Percentiles rank a stretch among this genome's conserved stretches.
These are phyloP conservation scores for Sthenelais limicola DNA, from an alignment of 2,888 invertebrate genomes.

Conservation along the genomic window DNA sequence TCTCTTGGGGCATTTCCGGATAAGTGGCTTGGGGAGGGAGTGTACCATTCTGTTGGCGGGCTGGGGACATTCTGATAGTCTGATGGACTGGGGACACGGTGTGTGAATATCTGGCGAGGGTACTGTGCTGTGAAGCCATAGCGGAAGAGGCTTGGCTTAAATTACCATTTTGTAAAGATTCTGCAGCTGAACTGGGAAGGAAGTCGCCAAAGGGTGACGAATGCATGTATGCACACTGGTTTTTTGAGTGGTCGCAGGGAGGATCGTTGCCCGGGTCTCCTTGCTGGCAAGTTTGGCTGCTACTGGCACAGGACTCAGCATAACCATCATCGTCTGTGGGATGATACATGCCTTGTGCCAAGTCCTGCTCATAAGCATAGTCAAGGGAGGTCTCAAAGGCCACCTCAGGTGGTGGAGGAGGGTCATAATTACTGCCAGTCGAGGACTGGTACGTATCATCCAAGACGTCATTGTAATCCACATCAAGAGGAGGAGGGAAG, in stretches of 20 bases:
- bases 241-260: slow-evolving; percentile 17
- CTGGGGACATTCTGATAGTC: not conserved
- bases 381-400: slow-evolving; percentile 33
- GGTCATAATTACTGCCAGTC: not conserved
- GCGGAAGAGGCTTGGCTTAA: not conserved
- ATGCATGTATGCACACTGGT: slow-evolving; percentile 34
- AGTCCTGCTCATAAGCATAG: slow-evolving; percentile 26
- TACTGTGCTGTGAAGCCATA: slow-evolving; percentile 5
- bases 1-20: not conserved
- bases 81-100: not conserved
- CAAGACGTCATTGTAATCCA: slow-evolving; percentile 18
- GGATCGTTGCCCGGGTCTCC: not conserved
- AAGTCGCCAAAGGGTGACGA: slow-evolving; percentile 30
- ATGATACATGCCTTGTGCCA: slow-evolving; percentile 7
- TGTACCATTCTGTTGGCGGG: slow-evolving; percentile 4
- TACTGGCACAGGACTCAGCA: slow-evolving; percentile 24
- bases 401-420: slow-evolving; percentile 23
- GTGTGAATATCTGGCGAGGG: not conserved
- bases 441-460: not conserved
- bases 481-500: slow-evolving; percentile 17
- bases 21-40: slow-evolving; percentile 11
- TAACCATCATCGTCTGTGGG: slow-evolving; percentile 24
- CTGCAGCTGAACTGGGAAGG: not conserved
- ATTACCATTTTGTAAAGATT: slow-evolving; percentile 1
- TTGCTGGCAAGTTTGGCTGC: not conserved